Evolutionary conservation across 2,888 invertebrate species (phyloP), one percentile per base, ranked within the genome.

Genomic region (Drosophila subquinaria): DNA sequence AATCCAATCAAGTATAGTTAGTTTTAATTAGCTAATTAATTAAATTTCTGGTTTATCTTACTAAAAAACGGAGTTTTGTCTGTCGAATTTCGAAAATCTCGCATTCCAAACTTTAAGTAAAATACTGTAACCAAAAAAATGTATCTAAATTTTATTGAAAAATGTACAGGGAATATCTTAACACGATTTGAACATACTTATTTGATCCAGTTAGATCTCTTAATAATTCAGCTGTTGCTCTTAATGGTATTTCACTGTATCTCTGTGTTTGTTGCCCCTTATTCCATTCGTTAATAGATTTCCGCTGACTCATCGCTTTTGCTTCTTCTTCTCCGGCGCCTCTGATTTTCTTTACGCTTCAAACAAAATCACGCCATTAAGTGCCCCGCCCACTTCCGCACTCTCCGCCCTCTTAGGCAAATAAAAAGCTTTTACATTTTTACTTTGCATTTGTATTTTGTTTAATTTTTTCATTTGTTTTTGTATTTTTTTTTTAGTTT

Each of bases 371-470:
- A 75, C 71, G 69, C 68, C 70, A 68, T 73, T 30, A 66, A 71
- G 64, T 52, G 68, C 35, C 53, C 45, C 56, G 45, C 42, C 11
- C 35, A 40, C 27, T n/a, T 30, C 8, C 30, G 6, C 33, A 11
- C 6, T 40, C 5, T 27, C 35, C 30, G 15, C 43, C 17, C 17
- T 10, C 36, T 45, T 38, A 65, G n/a, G 43, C 61, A 85, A 84
- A 73, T 76, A 79, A 84, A 75, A 86, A 69, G 73, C 84, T 67
- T 84, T 84, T 68, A 68, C 56, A 23, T 38, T 71, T 68, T 71
- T 75, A 66, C 36, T 45, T 48, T 62, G 51, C 35, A 27, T 76
- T 76, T 64, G 64, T 76, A 71, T 69, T 76, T 76, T 65, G 61
- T 69, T 57, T 62, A 36, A 43, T 56, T 55, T 62, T 69, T 55